These are phyloP conservation scores for Charanyca ferruginea DNA, from an alignment of 2,888 invertebrate species.

Conservation along the genomic window DNA sequence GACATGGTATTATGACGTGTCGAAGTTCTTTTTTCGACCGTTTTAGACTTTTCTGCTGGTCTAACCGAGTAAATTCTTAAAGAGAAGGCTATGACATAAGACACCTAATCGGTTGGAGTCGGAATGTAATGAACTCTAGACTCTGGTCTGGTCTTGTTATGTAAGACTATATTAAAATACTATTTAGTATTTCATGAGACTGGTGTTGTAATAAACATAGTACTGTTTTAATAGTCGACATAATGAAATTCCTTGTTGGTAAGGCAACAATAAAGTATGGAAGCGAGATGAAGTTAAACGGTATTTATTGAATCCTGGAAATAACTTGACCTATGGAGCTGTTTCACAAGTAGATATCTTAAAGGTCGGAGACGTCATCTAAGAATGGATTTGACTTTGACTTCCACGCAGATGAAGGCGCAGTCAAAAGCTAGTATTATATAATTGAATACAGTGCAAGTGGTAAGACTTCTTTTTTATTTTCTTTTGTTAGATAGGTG, in stretches of 20 bases:
- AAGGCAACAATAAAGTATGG: slow-evolving; percentile 50
- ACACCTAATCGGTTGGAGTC: not conserved
- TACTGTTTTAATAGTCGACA: slow-evolving; percentile 13
- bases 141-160: slow-evolving; percentile 18
- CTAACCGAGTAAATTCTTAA: not conserved
- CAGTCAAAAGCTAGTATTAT: no score
- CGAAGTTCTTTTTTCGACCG: not conserved
- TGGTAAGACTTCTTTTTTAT: slow-evolving; percentile 9
- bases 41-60: not conserved
- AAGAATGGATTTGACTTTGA: no score
- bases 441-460: no score
- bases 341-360: not conserved
- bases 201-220: slow-evolving; percentile 35
- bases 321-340: not conserved
- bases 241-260: slow-evolving; percentile 48
- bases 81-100: not conserved
- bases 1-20: not conserved
- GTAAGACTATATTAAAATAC: slow-evolving; percentile 23
- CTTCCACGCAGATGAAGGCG: no score
- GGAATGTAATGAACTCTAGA: not conserved
- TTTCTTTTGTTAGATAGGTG: not conserved
- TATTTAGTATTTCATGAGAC: slow-evolving; percentile 40
- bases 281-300: slow-evolving; percentile 47
- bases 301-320: slow-evolving; percentile 39
- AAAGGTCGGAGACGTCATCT: no score